Percentiles rank a stretch among this genome's conserved stretches.
Conservation (phyloP, 2,888 invertebrate genomes). For the Polia nebulosa region DNA sequence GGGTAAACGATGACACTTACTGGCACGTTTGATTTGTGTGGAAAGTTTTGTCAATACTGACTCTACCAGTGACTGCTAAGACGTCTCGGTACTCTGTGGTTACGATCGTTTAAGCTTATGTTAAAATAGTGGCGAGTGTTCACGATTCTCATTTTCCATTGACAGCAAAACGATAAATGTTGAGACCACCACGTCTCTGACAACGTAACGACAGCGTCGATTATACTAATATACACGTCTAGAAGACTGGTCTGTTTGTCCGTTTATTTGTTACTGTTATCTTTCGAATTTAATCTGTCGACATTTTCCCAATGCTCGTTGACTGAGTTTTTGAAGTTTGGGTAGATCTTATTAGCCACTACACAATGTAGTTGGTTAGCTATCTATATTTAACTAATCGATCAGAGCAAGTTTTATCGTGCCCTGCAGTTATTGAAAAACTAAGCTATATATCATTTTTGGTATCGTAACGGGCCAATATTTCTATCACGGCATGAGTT, state of each 20-base stretch:
- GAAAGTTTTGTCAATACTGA: not conserved
- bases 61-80: not conserved
- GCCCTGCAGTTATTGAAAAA: not conserved
- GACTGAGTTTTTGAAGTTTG: not conserved
- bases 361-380: no score
- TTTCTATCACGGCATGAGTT: not conserved
- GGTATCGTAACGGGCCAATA: not conserved
- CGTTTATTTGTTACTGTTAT: constrained; percentile 17
- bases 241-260: constrained; percentile 16
- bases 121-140: constrained; percentile 31
- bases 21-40: not conserved
- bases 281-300: no score
- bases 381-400: not conserved
- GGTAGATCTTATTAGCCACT: no score
- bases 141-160: constrained; percentile 58
- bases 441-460: not conserved
- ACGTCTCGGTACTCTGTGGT: not conserved
- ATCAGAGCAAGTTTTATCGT: not conserved
- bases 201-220: constrained; percentile 61
- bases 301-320: not conserved
- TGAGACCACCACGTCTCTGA: constrained; percentile 55
- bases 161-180: constrained; percentile 62
- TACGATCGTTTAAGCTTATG: constrained; percentile 46
- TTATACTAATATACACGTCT: constrained; percentile 45
- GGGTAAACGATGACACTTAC: no score